Evolutionary conservation across 2,113 vertebrate genomes (phyloP).

Genomic region (Orycteropus afer): DNA sequence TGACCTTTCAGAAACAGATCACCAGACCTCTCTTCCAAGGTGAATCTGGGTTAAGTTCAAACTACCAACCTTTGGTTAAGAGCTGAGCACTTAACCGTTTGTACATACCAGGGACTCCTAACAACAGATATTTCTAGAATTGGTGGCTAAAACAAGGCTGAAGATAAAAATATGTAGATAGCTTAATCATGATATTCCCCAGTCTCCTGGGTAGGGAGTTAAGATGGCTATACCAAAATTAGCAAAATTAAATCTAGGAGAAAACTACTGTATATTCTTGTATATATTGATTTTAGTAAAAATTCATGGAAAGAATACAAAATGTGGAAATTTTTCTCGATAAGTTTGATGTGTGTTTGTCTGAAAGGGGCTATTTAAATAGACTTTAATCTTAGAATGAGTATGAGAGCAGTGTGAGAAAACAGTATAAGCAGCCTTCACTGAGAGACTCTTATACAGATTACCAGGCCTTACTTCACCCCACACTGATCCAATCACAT

Average conservation of each 20-base stretch:
- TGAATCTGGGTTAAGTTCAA: too few relatives aligned
- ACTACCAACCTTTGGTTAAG: too few relatives aligned
- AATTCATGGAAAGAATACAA: background rate
- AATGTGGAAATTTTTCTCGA: background rate
- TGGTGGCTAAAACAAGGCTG: background rate
- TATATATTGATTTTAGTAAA: background rate
- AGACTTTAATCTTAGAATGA: background rate
- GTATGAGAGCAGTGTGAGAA: background rate
- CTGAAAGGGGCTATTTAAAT: background rate
- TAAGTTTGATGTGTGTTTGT: background rate
- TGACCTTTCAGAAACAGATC: too few relatives aligned
- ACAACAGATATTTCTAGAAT: background rate
- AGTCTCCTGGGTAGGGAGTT: background rate
- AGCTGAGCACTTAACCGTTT: background rate
- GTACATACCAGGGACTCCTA: background rate
- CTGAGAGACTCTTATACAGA: background rate
- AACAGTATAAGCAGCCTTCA: background rate
- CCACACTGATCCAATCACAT: background rate
- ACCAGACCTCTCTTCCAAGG: too few relatives aligned
- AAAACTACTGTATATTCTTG: background rate
- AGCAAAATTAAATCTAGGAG: background rate
- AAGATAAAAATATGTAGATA: constrained; percentile 8
- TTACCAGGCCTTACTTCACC: background rate
- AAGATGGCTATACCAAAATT: background rate
- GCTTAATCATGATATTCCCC: background rate